Conservation (phyloP, 2,113 vertebrate genomes). For the Catagonus wagneri region DNA sequence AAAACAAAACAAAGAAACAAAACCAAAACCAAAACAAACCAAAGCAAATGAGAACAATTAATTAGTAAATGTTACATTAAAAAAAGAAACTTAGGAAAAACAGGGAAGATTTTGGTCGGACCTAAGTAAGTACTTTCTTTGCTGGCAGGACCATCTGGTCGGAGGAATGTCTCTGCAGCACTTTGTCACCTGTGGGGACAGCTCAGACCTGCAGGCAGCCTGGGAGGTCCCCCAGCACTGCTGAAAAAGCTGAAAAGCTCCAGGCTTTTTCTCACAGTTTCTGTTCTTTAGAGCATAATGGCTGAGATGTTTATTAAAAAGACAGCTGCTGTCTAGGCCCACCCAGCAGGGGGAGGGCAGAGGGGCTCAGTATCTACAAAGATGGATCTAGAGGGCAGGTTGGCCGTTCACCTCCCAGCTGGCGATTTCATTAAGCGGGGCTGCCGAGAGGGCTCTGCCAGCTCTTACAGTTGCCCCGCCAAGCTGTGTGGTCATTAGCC, state of each 20-base stretch:
- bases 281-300: background rate
- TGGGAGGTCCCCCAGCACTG: background rate
- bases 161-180: background rate
- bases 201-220: background rate
- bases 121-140: background rate
- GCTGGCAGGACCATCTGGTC: background rate
- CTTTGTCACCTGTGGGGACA: background rate
- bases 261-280: background rate
- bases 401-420: conserved; percentile 69
- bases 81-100: background rate
- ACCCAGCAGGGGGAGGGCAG: conserved; percentile 57
- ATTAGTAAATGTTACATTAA: background rate
- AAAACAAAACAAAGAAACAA: background rate
- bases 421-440: conserved; percentile 57
- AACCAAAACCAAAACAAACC: background rate
- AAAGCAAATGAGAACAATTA: background rate
- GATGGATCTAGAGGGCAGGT: conserved; percentile 64
- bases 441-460: conserved; percentile 11
- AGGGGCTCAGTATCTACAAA: background rate
- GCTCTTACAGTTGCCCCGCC: background rate
- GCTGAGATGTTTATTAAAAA: conserved; percentile 67
- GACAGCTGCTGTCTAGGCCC: conserved; percentile 72
- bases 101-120: background rate
- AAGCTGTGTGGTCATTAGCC: background rate
- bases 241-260: background rate